Conservation (phyloP, 2,888 invertebrate species). For the Bruchidius siliquastri region DNA sequence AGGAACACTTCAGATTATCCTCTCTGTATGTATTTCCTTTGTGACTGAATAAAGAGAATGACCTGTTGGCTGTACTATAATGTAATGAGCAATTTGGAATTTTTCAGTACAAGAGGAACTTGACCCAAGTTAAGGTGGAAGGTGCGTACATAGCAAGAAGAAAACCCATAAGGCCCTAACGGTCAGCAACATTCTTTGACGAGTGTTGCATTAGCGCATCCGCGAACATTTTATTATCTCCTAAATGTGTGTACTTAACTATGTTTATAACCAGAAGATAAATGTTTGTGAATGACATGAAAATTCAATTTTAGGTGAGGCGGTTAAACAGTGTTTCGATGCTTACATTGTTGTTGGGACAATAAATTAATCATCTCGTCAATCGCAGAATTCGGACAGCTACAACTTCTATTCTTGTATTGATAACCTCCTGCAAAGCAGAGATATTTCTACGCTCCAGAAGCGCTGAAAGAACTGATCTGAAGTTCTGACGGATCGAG, state of each 20-base stretch:
- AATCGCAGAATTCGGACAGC: too few species aligned
- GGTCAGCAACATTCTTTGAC: conserved; percentile 23
- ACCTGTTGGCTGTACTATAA: background rate
- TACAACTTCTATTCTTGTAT: too few species aligned
- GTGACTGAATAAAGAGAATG: background rate
- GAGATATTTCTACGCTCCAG: too few species aligned
- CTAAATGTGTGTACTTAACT: background rate
- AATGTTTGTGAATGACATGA: background rate
- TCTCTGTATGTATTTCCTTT: too few species aligned
- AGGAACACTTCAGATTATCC: too few species aligned
- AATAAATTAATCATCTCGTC: too few species aligned
- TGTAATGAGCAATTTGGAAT: background rate
- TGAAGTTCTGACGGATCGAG: too few species aligned
- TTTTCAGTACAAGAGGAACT: background rate
- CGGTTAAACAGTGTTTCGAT: background rate
- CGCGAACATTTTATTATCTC: background rate
- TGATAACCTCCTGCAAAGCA: too few species aligned
- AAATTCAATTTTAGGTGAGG: background rate
- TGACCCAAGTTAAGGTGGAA: background rate
- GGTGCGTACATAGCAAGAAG: background rate
- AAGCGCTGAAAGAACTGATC: too few species aligned
- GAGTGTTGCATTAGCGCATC: conserved; percentile 2
- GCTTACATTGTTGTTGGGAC: background rate
- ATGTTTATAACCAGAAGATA: background rate
- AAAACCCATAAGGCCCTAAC: conserved; percentile 25